Conservation (phyloP, 2,797 vertebrate species). For the Notoglanidium macrostoma region DNA sequence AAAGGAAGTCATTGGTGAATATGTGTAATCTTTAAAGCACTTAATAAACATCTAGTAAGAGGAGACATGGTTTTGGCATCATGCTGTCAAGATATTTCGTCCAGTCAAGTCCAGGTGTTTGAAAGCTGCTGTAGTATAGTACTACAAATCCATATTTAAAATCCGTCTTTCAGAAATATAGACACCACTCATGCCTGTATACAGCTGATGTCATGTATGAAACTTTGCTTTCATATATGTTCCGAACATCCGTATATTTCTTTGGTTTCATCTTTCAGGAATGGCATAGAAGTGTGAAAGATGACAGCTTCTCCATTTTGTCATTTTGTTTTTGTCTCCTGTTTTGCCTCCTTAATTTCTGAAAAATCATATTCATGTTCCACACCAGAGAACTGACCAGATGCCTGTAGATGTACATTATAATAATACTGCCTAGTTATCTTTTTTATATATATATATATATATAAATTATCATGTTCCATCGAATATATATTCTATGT, state of each 20-base stretch:
- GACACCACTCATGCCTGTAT: background rate
- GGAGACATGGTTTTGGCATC: background rate
- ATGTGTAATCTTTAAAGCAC: background rate
- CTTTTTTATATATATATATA: background rate
- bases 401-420: constrained; percentile 1
- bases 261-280: constrained; percentile 23
- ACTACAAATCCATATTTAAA: background rate
- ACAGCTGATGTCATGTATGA: background rate
- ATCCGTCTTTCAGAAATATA: background rate
- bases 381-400: background rate
- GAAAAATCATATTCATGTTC: constrained; percentile 20
- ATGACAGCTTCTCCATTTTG: constrained; percentile 17
- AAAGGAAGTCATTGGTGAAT: background rate
- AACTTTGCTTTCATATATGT: background rate
- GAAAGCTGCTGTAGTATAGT: background rate
- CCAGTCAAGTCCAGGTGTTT: background rate
- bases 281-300: background rate
- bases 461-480: background rate
- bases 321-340: constrained; percentile 1
- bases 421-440: background rate
- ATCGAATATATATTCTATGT: background rate
- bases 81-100: background rate
- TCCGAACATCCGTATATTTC: background rate
- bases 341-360: constrained; percentile 1
- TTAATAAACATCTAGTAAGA: background rate